Percentiles rank a stretch among this genome's conserved stretches.
Evolutionary conservation across 1,140 invertebrate species (phyloP).

Genomic region (Phymorhynchus buccinoides): DNA sequence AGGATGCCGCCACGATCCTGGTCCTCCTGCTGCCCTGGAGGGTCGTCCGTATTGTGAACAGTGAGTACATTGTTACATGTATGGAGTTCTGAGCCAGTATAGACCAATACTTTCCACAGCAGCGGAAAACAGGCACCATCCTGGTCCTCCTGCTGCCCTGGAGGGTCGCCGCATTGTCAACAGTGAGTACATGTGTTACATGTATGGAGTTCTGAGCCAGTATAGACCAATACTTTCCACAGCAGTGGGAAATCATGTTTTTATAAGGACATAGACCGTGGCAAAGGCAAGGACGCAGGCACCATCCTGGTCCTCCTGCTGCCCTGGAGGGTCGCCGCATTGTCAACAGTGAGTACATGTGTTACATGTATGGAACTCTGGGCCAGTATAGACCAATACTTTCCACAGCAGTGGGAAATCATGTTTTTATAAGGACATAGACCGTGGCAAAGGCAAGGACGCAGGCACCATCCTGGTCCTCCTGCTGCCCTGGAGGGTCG

Average conservation of each 20-base stretch:
- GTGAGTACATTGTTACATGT: slow-evolving; percentile 57
- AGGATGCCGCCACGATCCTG: slow-evolving; percentile 60
- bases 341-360: slow-evolving; percentile 62
- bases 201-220: no score
- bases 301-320: slow-evolving; percentile 59
- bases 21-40: slow-evolving; percentile 61
- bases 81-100: no score
- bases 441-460: slow-evolving; percentile 53
- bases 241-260: no score
- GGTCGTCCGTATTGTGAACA: slow-evolving; percentile 61
- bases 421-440: no score
- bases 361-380: no score
- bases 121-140: no score
- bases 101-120: no score
- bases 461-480: slow-evolving; percentile 59
- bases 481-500: slow-evolving; percentile 60
- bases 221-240: no score
- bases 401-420: no score
- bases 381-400: no score
- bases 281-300: slow-evolving; percentile 57
- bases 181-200: neutral
- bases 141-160: neutral
- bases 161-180: slow-evolving; percentile 17
- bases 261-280: no score
- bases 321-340: slow-evolving; percentile 62